phyloP scores from a whole-genome alignment of 2,797 vertebrate genomes.

The Etheostoma perlongum region DNA sequence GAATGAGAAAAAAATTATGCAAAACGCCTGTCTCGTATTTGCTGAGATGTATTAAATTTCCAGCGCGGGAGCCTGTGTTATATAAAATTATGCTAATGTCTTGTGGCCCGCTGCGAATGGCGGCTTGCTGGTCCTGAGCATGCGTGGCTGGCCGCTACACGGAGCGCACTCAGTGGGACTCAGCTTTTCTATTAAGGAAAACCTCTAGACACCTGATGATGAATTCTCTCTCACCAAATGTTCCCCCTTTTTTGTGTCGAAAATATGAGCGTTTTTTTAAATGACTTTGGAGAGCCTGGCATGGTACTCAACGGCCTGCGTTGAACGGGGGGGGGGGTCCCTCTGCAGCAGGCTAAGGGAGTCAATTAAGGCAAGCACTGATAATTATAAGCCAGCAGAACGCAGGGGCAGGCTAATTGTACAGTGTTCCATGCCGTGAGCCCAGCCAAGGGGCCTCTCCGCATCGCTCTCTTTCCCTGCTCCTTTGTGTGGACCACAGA shows the following conservation, averaged over 20 bases:
- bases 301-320: constrained; percentile 92
- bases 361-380: constrained; percentile 92
- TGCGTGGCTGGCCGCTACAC: constrained; percentile 98
- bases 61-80: constrained; percentile 96
- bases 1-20: constrained; percentile 89
- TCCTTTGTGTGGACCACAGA: constrained; percentile 81
- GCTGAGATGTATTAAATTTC: constrained; percentile 99
- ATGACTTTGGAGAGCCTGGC: constrained; percentile 98
- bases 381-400: constrained; percentile 93
- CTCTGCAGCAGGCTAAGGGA: constrained; percentile 92
- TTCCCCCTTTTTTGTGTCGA: constrained; percentile 97
- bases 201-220: constrained; percentile 99
- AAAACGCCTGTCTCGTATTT: constrained; percentile 98
- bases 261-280: constrained; percentile 99
- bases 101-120: constrained; percentile 96
- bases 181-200: constrained; percentile 99
- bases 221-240: constrained; percentile 99
- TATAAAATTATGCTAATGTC: constrained; percentile 99
- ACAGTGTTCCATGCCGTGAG: constrained; percentile 82
- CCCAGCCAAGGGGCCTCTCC: constrained; percentile 79
- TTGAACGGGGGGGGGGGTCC: constrained; percentile 87
- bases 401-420: constrained; percentile 87
- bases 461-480: constrained; percentile 64
- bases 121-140: constrained; percentile 98
- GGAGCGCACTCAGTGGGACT: constrained; percentile 97